These are phyloP conservation scores for Chrysopa pallens DNA, from an alignment of 1,140 invertebrate genomes.

Conservation along the genomic window DNA sequence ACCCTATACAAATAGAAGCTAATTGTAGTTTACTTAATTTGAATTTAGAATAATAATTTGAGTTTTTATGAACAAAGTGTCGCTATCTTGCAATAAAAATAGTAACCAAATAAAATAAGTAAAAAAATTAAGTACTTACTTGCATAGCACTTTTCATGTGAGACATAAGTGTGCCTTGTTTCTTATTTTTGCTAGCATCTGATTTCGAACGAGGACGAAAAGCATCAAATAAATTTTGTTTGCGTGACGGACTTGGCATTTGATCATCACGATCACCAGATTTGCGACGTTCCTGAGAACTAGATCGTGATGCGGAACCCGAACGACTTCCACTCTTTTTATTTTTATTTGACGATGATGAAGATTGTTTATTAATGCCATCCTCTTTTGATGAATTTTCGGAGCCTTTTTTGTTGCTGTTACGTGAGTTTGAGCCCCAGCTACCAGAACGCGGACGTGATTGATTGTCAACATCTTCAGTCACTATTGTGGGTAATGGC, in stretches of 20 bases:
- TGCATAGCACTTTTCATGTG: slow-evolving; percentile 61
- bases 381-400: not conserved
- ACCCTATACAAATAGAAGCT: too few species aligned
- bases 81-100: too few species aligned
- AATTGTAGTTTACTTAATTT: too few species aligned
- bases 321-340: slow-evolving; percentile 21
- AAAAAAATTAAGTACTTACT: slow-evolving; percentile 26
- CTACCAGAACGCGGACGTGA: slow-evolving; percentile 29
- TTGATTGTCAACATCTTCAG: slow-evolving; percentile 15
- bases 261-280: slow-evolving; percentile 29
- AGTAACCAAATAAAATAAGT: not conserved
- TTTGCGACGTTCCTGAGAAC: slow-evolving; percentile 36
- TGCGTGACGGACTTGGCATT: slow-evolving; percentile 45
- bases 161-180: slow-evolving; percentile 51
- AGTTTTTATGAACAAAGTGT: too few species aligned
- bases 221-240: slow-evolving; percentile 61
- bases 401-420: slow-evolving; percentile 5
- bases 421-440: slow-evolving; percentile 35
- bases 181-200: slow-evolving; percentile 48
- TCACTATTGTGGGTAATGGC: slow-evolving; percentile 33
- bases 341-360: not conserved
- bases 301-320: slow-evolving; percentile 34
- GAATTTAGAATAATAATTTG: too few species aligned
- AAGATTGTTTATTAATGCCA: not conserved
- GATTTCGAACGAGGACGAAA: slow-evolving; percentile 68